Percentiles rank a stretch among this genome's conserved stretches.
These are phyloP conservation scores for Forpus xanthops DNA, from an alignment of 2,797 vertebrate species.

Conservation along the genomic window DNA sequence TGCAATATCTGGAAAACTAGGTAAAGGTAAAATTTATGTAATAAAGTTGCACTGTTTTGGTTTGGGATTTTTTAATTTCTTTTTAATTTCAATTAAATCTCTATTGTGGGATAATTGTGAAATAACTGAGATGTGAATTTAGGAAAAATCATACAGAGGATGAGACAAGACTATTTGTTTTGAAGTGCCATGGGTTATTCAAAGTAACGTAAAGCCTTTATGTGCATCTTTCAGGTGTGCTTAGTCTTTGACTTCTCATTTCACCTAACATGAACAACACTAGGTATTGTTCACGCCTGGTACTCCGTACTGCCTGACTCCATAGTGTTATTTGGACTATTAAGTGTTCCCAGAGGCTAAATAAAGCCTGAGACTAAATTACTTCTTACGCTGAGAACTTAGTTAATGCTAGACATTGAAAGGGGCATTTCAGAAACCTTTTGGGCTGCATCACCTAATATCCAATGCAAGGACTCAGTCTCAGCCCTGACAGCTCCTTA, in stretches of 20 bases:
- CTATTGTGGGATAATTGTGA: neutral
- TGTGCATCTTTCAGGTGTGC: neutral
- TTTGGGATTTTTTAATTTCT: neutral
- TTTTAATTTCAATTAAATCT: neutral
- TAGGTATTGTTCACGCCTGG: neutral
- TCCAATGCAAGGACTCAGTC: neutral
- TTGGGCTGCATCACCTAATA: neutral
- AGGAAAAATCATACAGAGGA: neutral
- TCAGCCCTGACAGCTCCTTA: neutral
- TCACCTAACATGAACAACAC: neutral
- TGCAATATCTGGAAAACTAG: neutral
- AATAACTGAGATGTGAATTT: neutral
- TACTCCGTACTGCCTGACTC: neutral
- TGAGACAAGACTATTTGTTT: neutral
- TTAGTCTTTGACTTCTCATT: neutral
- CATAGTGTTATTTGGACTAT: no score
- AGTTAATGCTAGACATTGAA: neutral
- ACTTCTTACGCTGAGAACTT: neutral
- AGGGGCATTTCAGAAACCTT: neutral
- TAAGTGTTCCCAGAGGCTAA: neutral
- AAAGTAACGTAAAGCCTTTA: neutral
- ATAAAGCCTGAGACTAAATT: neutral
- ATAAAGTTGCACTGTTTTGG: neutral
- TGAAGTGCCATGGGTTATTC: neutral
- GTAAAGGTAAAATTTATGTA: neutral